Conservation (phyloP, 2,797 vertebrate species). For the Pseudocheirus occidentalis region DNA sequence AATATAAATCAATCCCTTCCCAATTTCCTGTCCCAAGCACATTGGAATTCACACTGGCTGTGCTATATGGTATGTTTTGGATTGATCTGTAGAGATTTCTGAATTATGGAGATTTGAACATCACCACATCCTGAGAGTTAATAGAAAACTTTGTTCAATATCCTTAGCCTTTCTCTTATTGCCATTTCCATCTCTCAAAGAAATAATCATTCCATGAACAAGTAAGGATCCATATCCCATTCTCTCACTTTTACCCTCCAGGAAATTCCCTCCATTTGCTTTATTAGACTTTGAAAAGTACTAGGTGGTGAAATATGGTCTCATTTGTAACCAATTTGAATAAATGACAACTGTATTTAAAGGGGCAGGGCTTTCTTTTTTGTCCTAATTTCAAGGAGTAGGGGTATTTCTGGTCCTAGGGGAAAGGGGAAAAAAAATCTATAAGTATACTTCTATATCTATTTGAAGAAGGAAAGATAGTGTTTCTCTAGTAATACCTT, state of each 20-base stretch:
- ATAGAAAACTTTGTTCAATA: background rate
- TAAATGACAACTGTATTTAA: background rate
- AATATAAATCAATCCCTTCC: accelerated
- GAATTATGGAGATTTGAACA: background rate
- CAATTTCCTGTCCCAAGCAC: background rate
- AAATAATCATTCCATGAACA: constrained; percentile 12
- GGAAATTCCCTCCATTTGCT: background rate
- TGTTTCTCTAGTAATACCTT: background rate
- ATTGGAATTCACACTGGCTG: background rate
- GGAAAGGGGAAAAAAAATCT: background rate
- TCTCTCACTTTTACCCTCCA: background rate
- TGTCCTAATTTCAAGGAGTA: background rate
- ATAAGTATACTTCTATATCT: background rate
- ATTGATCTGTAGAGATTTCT: background rate
- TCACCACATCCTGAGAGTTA: background rate
- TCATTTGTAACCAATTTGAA: background rate
- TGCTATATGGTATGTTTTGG: background rate
- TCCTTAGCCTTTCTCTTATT: constrained; percentile 39
- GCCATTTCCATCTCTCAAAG: background rate
- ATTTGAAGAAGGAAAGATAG: background rate
- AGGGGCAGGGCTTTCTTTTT: background rate
- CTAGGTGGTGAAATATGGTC: background rate
- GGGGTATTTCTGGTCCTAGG: constrained; percentile 9
- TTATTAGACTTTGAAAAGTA: constrained; percentile 20
- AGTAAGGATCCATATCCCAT: constrained; percentile 17